Evolutionary conservation across 2,113 vertebrate species (phyloP), one percentile per base, ranked within the genome.

Genomic region (Amazona vittata): DNA sequence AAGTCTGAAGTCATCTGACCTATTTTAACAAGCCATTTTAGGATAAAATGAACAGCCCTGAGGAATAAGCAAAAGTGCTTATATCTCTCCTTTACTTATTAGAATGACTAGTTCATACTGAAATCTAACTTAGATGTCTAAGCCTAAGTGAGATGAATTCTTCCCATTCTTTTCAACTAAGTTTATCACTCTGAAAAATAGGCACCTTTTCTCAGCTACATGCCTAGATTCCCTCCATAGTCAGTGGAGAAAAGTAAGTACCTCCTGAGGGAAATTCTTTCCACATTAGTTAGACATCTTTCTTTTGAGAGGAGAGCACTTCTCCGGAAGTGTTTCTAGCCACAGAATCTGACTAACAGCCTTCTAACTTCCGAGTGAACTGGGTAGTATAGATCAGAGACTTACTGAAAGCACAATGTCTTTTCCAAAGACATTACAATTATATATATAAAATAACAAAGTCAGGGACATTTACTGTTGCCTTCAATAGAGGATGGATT

Each of bases 41-140:
- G 12, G 59, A 94, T 80, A 10, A 93, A 91, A 76, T 79, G 47
- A 79, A 55, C 67, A 80, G 70, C 70, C 67, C 47, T 41, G n/a
- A 96, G 70, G 79, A 94, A 65, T 65, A 95, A 93, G 44, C 26
- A 86, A 52, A 88, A 92, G 75, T 83, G 41, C 37, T 90, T 85
- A 12, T 88, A 44, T 79, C 52, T 64, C 29, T 81, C 29, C 65
- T 84, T 82, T 90, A 46, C 81, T 84, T 76, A 55, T 84, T 60
- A 39, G 52, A 82, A 79, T 60, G 47, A 78, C 50, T 83, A 55
- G 52, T 64, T 94, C 35, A 14, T 31, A 76, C 57, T 35, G 67
- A 87, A 93, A 82, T 67, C 73, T 87, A 82, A 87, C 78, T 71
- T 79, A 53, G 22, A 53, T 47, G 20, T 35, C 52, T 85, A 83